These are phyloP conservation scores for Pelodytes ibericus DNA, from an alignment of 2,797 vertebrate species.

Conservation along the genomic window DNA sequence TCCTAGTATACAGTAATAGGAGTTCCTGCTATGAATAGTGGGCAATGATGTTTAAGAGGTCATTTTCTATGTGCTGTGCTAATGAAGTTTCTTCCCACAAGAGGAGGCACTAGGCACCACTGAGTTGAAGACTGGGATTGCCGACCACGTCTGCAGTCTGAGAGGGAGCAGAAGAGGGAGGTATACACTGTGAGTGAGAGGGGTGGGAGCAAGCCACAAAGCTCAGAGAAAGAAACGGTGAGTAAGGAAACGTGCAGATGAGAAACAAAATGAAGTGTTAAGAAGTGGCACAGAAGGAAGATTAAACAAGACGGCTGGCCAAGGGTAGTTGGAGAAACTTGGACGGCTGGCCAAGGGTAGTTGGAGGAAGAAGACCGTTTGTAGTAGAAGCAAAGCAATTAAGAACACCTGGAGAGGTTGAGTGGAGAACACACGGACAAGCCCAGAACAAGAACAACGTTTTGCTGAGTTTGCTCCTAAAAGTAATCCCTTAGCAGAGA, in stretches of 20 bases:
- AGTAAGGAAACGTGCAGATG: slow-evolving; percentile 9
- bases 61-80: neutral
- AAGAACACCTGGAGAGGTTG: neutral
- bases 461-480: slow-evolving; percentile 4
- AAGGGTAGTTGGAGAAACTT: too few relatives aligned
- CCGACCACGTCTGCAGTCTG: slow-evolving; percentile 48
- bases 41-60: neutral
- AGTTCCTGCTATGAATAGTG: neutral
- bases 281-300: slow-evolving; percentile 11
- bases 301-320: too few relatives aligned
- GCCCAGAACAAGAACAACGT: neutral
- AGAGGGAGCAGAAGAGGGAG: slow-evolving; percentile 18
- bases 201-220: neutral
- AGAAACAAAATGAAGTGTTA: too few relatives aligned
- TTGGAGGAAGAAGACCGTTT: slow-evolving; percentile 11
- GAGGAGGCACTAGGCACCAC: neutral
- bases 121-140: neutral
- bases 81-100: neutral
- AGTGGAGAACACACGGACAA: slow-evolving; percentile 21
- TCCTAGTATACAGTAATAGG: neutral
- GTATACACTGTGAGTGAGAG: slow-evolving; percentile 20
- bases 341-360: too few relatives aligned
- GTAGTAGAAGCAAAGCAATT: neutral
- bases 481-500: neutral
- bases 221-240: neutral